Evolutionary conservation across 2,888 invertebrate genomes (phyloP), one percentile per base, ranked within the genome.

Genomic region (Pterobdella sp.): DNA sequence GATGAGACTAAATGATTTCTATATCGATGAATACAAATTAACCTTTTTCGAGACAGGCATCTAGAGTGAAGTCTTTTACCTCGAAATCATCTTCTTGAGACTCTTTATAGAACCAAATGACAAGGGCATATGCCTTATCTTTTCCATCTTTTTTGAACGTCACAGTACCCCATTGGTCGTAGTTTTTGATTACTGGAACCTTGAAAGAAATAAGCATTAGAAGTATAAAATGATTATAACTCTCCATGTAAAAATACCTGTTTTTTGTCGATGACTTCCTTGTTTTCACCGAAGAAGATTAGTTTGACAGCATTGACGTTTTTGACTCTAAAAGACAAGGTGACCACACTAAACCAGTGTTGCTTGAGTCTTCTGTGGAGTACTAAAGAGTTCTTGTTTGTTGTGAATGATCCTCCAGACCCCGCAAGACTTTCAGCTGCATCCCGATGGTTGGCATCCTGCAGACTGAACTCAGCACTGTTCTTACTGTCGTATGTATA

Each of bases 11-110:
- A n/a, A n/a, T n/a, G n/a, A n/a, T n/a, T n/a, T n/a, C n/a, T n/a
- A n/a, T n/a, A n/a, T n/a, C n/a, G n/a, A n/a, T n/a, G n/a, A n/a
- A n/a, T n/a, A n/a, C n/a, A n/a, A n/a, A n/a, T n/a, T n/a, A 26
- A 56, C 60, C 60, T 56, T 56, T 56, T 4, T 56, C 60, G 4
- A 71, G 35, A 60, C 71, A 71, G 18, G 71, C 71, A 22, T 71
- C 60, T 63, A 71, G 10, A 14, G n/a, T 35, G 63, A 71, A 71
- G 36, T 63, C 71, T 34, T 71, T 63, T 18, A 71, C 36, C 18
- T 71, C 71, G 34, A 71, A 26, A 34, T 18, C 35, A 3, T 3
- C 4, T 7, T 22, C 26, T 26, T 7, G 26, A 56, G n/a, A 22
- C 3, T n/a, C 60, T 56, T 3, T 56, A 14, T 56, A 4, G 60